Base-by-base conservation (phyloP, 2,888 invertebrate genomes). In the Osmoderma eremita region DNA sequence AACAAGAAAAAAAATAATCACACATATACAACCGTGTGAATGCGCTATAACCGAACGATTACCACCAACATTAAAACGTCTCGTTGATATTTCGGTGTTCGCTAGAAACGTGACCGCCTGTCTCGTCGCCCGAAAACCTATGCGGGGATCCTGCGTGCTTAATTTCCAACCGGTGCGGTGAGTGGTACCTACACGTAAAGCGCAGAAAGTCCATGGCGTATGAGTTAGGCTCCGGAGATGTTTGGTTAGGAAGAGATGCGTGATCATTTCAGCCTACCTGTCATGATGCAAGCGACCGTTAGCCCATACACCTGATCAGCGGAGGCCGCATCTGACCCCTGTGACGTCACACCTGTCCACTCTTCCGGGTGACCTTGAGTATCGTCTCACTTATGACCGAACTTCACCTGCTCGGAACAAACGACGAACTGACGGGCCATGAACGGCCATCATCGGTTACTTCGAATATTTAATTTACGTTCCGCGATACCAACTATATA, bases 351-450 rank as follows among this genome's bases (percentile, higher is more conserved):
- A 71, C 71, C 69, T 75, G 76, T 76, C 75, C 76, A 75, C 72
- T 78, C 77, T 79, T 78, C 78, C 78, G 78, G 77, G 76, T 78
- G 77, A 78, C 79, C 78, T 79, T 78, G 78, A 75, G 72, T 67
- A 63, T 72, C 72, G 70, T 69, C 69, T 70, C 69, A 67, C 69
- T 70, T 69, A 70, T 71, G 70, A 71, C 70, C 70, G 72, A 70
- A 68, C 69, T 48, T 72, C 69, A 69, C 71, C 68, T 70, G 63
- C 68, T 66, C 69, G 56, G 41, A n/a, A 56, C 56, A 56, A 56
- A 56, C 41, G n/a, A n/a, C n/a, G 41, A 41, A 56, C 18, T 56
- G 69, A 69, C 70, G 65, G 68, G 67, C 66, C 62, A 74, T 73
- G 71, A 73, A 71, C 75, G 74, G 74, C 69, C 72, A 70, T 76